Percentiles rank a stretch among this genome's conserved stretches.
Evolutionary conservation across 2,113 vertebrate species (phyloP).

Genomic region (Sarotherodon lohbergeri): DNA sequence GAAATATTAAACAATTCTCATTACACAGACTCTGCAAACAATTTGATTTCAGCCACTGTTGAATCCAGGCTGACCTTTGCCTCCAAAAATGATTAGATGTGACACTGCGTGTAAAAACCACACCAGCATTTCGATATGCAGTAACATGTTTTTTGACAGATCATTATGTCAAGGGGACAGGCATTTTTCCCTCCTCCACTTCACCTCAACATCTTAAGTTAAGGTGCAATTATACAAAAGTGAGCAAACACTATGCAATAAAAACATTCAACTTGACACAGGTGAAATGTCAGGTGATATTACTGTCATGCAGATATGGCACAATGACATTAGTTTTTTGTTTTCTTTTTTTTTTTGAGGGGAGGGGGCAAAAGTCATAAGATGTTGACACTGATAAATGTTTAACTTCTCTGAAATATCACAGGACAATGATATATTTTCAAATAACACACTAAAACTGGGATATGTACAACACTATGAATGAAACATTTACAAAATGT

Average conservation of each 20-base stretch:
- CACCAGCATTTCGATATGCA: not conserved
- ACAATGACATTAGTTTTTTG: not conserved
- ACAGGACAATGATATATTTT: not conserved
- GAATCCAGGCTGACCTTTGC: not conserved
- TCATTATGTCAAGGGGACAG: not conserved
- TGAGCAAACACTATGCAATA: not conserved
- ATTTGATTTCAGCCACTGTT: not conserved
- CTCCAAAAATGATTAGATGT: not conserved
- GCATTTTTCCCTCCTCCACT: not conserved
- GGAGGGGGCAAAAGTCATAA: not conserved
- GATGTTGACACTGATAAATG: not conserved
- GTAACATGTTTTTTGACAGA: not conserved
- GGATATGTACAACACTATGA: not conserved
- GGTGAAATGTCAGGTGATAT: not conserved
- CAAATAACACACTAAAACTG: not conserved
- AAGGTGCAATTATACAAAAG: not conserved
- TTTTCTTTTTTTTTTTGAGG: not conserved
- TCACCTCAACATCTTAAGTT: slow-evolving; percentile 24
- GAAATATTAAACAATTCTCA: not conserved
- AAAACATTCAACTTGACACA: slow-evolving; percentile 22
- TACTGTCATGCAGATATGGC: slow-evolving; percentile 20
- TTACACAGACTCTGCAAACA: not conserved
- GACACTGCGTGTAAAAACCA: not conserved
- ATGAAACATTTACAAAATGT: slow-evolving; percentile 9
- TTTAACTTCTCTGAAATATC: not conserved